These are phyloP conservation scores for Rhingia rostrata DNA, from an alignment of 2,888 invertebrate species.

Conservation along the genomic window DNA sequence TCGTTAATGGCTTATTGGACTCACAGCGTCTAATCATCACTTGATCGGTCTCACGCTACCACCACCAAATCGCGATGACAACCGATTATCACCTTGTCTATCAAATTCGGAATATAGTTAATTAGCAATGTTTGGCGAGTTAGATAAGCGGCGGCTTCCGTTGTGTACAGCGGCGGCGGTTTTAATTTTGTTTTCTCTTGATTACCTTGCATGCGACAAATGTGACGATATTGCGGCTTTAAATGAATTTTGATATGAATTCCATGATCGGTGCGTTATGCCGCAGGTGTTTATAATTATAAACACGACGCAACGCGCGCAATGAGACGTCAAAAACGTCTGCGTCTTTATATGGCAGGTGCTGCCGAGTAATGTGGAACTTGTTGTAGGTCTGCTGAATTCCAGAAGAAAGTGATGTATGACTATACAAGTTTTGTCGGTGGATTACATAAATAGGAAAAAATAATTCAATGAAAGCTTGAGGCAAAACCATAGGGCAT, in stretches of 20 bases:
- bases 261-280: constrained; percentile 3
- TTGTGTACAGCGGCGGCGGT: background rate
- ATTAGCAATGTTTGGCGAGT: constrained; percentile 33
- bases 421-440: background rate
- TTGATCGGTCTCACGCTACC: constrained; percentile 16
- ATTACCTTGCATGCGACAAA: constrained; percentile 3
- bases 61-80: constrained; percentile 12
- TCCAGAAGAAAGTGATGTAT: constrained; percentile 25
- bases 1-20: constrained; percentile 1
- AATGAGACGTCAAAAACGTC: constrained; percentile 15
- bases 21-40: constrained; percentile 1
- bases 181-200: background rate
- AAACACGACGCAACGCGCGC: constrained; percentile 10
- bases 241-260: constrained; percentile 15
- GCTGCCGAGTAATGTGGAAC: background rate
- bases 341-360: background rate
- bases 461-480: constrained; percentile 1
- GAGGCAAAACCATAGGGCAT: constrained; percentile 2
- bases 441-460: constrained; percentile 3
- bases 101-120: constrained; percentile 21
- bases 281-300: constrained; percentile 37
- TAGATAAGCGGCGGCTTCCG: constrained; percentile 13
- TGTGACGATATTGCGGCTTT: background rate
- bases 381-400: background rate
- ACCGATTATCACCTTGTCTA: constrained; percentile 35